These are phyloP conservation scores for Pimpla rufipes DNA, from an alignment of 2,888 invertebrate genomes.

Conservation along the genomic window DNA sequence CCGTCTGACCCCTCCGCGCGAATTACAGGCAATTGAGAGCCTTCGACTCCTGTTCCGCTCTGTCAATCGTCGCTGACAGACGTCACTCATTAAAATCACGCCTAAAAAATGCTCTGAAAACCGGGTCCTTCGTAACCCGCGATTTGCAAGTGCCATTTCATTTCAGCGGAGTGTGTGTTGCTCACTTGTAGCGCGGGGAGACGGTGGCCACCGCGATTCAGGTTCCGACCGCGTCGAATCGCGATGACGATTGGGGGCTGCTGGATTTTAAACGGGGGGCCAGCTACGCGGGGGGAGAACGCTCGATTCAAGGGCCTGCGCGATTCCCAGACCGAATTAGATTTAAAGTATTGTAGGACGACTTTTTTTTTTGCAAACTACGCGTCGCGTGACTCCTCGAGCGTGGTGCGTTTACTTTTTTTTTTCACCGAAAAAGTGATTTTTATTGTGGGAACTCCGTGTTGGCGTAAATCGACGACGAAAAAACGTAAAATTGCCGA, in stretches of 20 bases:
- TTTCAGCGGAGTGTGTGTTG: constrained; percentile 3
- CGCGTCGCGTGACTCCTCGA: not conserved
- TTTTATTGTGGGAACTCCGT: constrained; percentile 64
- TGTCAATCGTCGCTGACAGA: constrained; percentile 81
- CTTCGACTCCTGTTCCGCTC: constrained; percentile 77
- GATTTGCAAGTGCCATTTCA: constrained; percentile 50
- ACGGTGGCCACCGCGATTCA: constrained; percentile 74
- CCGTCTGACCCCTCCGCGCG: constrained; percentile 46
- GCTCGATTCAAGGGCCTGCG: constrained; percentile 71
- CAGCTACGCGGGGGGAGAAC: constrained; percentile 65
- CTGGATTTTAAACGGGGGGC: constrained; percentile 78
- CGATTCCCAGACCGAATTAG: constrained; percentile 73
- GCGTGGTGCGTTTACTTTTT: constrained; percentile 10
- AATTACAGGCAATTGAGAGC: constrained; percentile 58
- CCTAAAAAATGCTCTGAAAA: constrained; percentile 63
- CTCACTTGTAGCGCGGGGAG: constrained; percentile 69
- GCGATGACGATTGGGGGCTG: constrained; percentile 77
- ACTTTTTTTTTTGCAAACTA: constrained; percentile 40
- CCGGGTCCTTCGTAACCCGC: constrained; percentile 44
- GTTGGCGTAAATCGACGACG: constrained; percentile 9
- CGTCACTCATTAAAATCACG: constrained; percentile 83
- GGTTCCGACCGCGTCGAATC: constrained; percentile 79
- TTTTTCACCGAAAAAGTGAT: constrained; percentile 41
- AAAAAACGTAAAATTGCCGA: not conserved
- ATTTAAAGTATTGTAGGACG: constrained; percentile 70